Conservation (phyloP, 30 jellyfish, hydroid and myxozoan genomes). For the Cassiopea andromeda region DNA sequence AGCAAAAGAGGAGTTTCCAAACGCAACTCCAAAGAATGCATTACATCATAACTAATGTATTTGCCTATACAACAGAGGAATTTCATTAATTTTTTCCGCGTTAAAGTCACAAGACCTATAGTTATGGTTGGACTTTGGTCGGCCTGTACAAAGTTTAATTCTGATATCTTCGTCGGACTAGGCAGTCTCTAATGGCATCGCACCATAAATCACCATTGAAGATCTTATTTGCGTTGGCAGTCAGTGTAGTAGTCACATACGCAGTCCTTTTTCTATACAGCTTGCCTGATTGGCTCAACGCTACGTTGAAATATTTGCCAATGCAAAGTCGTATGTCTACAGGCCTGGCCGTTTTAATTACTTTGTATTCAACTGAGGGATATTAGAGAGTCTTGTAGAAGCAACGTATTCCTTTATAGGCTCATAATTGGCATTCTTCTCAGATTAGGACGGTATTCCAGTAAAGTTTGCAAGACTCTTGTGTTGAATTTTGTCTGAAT, state of each 20-base stretch:
- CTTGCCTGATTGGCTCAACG: background rate
- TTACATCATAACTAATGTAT: too few species aligned
- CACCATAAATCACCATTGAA: background rate
- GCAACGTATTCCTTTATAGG: background rate
- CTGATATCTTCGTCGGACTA: background rate
- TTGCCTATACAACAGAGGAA: background rate
- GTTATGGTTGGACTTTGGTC: slow-evolving; percentile 31
- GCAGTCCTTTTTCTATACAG: background rate
- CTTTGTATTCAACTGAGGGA: slow-evolving; percentile 5
- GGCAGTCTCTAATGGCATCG: background rate
- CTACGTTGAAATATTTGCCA: slow-evolving; percentile 1
- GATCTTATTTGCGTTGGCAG: slow-evolving; percentile 12
- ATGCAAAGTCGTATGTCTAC: background rate
- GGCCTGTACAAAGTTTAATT: slow-evolving; percentile 6
- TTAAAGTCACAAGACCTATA: slow-evolving; percentile 37
- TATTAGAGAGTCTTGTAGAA: background rate
- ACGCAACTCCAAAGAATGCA: background rate
- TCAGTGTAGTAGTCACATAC: slow-evolving; percentile 1
- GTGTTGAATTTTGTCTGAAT: background rate
- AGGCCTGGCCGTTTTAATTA: slow-evolving; percentile 19
- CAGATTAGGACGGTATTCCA: slow-evolving; percentile 15
- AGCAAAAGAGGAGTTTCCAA: too few species aligned
- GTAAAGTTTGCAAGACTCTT: background rate
- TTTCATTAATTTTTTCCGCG: background rate
- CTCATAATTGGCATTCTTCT: background rate